Conservation (phyloP, 2,797 vertebrate genomes). For the Saguinus oedipus region DNA sequence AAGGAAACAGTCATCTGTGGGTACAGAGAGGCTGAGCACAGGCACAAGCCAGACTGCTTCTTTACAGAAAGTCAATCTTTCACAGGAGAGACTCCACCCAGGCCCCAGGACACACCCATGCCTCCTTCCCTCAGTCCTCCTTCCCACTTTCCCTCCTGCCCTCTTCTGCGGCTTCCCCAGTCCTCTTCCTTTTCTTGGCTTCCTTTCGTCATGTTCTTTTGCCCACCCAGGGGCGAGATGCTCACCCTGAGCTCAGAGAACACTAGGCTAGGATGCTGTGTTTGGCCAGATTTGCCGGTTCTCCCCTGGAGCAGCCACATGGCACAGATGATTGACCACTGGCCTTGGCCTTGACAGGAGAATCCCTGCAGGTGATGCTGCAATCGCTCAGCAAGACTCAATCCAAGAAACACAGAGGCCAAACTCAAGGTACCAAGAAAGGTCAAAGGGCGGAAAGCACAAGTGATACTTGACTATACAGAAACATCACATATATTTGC, state of each 20-base stretch:
- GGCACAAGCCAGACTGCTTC: not conserved
- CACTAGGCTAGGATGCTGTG: no score
- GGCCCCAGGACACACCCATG: not conserved
- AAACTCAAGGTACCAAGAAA: not conserved
- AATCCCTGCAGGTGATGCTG: not conserved
- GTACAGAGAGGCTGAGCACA: not conserved
- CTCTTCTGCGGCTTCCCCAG: not conserved
- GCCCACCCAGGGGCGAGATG: not conserved
- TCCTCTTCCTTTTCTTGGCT: not conserved
- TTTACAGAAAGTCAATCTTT: not conserved
- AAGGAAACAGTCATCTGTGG: not conserved
- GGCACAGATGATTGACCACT: not conserved
- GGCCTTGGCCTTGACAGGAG: not conserved
- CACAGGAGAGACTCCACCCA: not conserved
- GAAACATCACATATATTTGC: not conserved
- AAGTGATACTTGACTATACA: not conserved
- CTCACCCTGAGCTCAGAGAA: not conserved
- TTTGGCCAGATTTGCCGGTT: not conserved
- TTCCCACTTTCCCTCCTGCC: rapidly evolving
- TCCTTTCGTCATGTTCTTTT: not conserved
- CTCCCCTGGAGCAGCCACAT: not conserved
- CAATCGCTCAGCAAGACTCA: not conserved
- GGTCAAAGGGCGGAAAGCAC: not conserved
- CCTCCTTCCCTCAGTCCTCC: not conserved
- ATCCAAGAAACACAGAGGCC: not conserved